Evolutionary conservation across 1,140 invertebrate genomes (phyloP), one percentile per base, ranked within the genome.

Genomic region (Drosophila sturtevanti): DNA sequence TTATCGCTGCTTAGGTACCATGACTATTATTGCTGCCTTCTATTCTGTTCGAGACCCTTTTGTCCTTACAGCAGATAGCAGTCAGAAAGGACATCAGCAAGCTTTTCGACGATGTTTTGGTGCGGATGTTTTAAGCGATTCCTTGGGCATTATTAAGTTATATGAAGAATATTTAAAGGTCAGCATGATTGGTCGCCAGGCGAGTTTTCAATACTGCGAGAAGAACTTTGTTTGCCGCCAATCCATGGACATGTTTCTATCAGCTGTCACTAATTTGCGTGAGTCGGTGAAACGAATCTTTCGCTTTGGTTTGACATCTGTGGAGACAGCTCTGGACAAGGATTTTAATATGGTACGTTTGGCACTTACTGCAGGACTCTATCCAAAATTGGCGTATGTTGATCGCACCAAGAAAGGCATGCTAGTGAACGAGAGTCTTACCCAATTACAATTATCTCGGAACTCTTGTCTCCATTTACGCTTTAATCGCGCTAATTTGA

Each of bases 291-390:
- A 7, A 6, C 65, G 79, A 9, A 79, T 82, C 5, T 73, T 90
- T 48, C 51, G 55, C 7, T 4, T 59, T 4, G 16, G n/a, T 11
- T 5, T 31, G 0, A 18, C 21, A 0, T 7, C 52, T 14, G 27
- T 35, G 11, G 38, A 22, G 2, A 7, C 54, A n/a, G n/a, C 44
- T 63, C 69, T 6, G 76, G 76, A 89, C 44, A 95, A 96, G 79
- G 97, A 97, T 92, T 97, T 97, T 96, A 95, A 96, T 22, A 94
- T 98, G 37, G 95, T 99, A 0, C 99, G 98, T 90, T 96, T 97
- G 14, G 96, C 97, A 5, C 90, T 99, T 1, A 95, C 95, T 60
- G 96, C 96, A 12, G 98, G 97, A 4, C 93, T 96, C 6, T 98
- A 98, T 93, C 98, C 98, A 0, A 97, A 98, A 85, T 90, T 99